These are phyloP conservation scores for Echinops telfairi DNA, from an alignment of 2,113 vertebrate species.

Conservation along the genomic window DNA sequence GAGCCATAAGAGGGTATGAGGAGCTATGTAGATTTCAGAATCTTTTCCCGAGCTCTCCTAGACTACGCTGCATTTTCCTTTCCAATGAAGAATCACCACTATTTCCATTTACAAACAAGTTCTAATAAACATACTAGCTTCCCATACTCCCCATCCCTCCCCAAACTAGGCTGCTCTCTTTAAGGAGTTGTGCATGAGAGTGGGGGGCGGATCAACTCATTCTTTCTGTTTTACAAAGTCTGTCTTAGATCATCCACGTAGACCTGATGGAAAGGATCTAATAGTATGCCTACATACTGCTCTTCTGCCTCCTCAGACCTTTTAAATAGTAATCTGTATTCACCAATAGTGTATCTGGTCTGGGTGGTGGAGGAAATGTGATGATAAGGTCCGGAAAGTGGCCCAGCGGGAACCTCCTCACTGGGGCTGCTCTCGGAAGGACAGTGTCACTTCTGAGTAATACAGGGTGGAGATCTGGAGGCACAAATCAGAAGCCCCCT, in stretches of 20 bases:
- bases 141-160: background rate
- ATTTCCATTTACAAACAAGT: slow-evolving; percentile 33
- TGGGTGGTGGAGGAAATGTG: slow-evolving; percentile 42
- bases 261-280: slow-evolving; percentile 2
- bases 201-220: background rate
- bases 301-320: slow-evolving; percentile 36
- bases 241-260: background rate
- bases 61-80: background rate
- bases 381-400: background rate
- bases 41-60: background rate
- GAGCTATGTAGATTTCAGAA: slow-evolving; percentile 10
- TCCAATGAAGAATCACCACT: background rate
- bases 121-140: slow-evolving; percentile 7
- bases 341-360: slow-evolving; percentile 36
- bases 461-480: slow-evolving; percentile 11
- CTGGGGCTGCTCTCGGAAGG: background rate
- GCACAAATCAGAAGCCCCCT: slow-evolving; percentile 14
- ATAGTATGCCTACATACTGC: slow-evolving; percentile 1
- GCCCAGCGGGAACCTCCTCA: background rate
- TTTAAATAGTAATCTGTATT: slow-evolving; percentile 55
- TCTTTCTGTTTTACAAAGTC: slow-evolving; percentile 23
- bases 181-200: background rate
- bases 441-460: slow-evolving; percentile 2
- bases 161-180: background rate
- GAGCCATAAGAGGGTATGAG: background rate